A percentile compares a stretch with the other conserved stretches of the same genome.
phyloP scores from a whole-genome alignment of 2,113 vertebrate species.

The Calonectris borealis region DNA sequence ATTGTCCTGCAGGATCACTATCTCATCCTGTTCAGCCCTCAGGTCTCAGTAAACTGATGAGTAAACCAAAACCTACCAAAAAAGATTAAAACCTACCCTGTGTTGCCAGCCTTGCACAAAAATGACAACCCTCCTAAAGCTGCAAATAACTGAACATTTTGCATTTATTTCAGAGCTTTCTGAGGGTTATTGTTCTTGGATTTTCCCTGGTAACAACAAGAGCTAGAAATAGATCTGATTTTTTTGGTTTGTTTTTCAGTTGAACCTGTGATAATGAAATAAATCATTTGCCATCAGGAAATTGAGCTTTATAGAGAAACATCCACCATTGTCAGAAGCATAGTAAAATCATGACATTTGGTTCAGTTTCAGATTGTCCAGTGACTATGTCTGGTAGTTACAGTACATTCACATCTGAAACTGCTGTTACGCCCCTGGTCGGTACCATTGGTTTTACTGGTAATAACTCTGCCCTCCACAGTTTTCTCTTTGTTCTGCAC shows the following conservation, averaged over 20 bases:
- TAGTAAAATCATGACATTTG: neutral
- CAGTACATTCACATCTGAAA: neutral
- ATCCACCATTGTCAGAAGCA: neutral
- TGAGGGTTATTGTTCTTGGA: neutral
- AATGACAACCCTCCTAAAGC: neutral
- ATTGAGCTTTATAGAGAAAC: neutral
- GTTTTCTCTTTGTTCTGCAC: neutral
- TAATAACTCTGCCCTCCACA: neutral
- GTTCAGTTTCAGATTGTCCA: neutral
- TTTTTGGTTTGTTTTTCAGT: neutral
- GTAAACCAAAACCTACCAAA: neutral
- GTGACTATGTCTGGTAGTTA: neutral
- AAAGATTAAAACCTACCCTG: neutral
- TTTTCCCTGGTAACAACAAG: neutral
- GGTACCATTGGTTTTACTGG: neutral
- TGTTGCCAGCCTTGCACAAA: neutral
- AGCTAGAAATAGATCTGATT: neutral
- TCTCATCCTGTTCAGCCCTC: neutral
- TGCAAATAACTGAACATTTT: neutral
- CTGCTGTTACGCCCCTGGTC: neutral
- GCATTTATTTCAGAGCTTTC: neutral
- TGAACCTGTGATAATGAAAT: neutral
- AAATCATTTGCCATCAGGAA: neutral
- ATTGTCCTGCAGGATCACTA: neutral
- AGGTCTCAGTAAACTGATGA: neutral